Evolutionary conservation across 2,113 vertebrate genomes (phyloP).

Genomic region (Plectropomus leopardus): DNA sequence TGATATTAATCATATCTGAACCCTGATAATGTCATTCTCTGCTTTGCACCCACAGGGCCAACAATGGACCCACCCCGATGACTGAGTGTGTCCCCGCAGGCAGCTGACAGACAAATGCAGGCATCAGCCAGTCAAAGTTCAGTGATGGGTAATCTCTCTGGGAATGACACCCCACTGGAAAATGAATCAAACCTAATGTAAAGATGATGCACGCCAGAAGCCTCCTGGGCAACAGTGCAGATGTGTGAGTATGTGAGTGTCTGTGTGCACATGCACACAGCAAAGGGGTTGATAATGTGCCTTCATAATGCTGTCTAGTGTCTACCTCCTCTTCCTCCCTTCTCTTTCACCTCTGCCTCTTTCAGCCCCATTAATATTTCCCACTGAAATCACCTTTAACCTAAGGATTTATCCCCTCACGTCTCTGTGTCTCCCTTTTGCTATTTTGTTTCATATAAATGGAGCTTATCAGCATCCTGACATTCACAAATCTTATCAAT

Average conservation of each 20-base stretch:
- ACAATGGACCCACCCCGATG: conserved; percentile 42
- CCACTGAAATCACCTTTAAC: neutral
- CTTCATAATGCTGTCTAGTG: neutral
- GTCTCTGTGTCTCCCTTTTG: neutral
- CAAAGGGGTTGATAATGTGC: neutral
- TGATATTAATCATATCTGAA: conserved; percentile 41
- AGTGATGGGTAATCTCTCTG: conserved; percentile 55
- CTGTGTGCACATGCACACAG: neutral
- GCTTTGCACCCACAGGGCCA: conserved; percentile 32
- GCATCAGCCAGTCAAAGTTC: conserved; percentile 32
- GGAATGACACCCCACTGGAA: conserved; percentile 30
- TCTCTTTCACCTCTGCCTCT: conserved; percentile 23
- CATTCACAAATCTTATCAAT: conserved; percentile 15
- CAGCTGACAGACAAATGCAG: conserved; percentile 22
- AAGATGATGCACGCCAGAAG: conserved; percentile 32
- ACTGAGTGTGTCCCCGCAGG: conserved; percentile 30
- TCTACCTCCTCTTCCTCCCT: conserved; percentile 1
- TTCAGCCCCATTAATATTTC: conserved; percentile 7
- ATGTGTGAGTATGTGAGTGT: conserved; percentile 6
- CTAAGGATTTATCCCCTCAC: neutral
- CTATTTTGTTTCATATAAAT: neutral
- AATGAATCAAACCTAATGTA: conserved; percentile 63
- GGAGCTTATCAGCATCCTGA: conserved; percentile 4
- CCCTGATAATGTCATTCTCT: conserved; percentile 31
- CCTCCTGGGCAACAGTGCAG: neutral